phyloP scores from a whole-genome alignment of 2,888 invertebrate species.

The Terebella lapidaria region DNA sequence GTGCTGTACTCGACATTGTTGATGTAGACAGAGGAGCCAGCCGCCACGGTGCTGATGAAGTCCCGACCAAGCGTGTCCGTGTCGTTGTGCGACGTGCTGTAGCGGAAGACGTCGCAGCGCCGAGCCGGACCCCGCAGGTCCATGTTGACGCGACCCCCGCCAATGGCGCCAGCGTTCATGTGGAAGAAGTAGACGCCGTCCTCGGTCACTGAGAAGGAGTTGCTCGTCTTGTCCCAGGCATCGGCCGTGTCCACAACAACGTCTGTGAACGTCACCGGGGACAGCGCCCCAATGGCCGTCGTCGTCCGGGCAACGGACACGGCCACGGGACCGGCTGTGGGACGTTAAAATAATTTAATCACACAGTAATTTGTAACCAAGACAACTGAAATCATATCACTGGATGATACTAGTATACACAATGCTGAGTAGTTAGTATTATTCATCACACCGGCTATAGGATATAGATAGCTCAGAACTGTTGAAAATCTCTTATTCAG shows the following conservation, averaged over 20 bases:
- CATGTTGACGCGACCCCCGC: neutral
- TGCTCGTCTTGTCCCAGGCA: neutral
- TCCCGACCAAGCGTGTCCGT: neutral
- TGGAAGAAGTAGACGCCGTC: neutral
- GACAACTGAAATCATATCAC: too few relatives aligned
- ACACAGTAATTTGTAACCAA: too few relatives aligned
- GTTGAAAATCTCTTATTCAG: too few relatives aligned
- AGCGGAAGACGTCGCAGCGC: neutral
- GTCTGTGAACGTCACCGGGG: neutral
- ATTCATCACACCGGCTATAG: too few relatives aligned
- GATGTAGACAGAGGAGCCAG: neutral
- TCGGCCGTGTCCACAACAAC: neutral
- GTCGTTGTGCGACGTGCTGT: neutral
- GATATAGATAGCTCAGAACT: too few relatives aligned
- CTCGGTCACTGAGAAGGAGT: neutral
- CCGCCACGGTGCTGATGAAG: neutral
- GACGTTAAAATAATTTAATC: too few relatives aligned
- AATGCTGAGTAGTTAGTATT: too few relatives aligned
- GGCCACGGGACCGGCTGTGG: neutral
- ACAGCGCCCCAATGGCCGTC: neutral
- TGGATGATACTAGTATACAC: too few relatives aligned
- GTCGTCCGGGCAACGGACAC: neutral
- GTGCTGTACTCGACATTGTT: neutral
- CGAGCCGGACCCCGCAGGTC: neutral
- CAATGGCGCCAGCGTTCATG: neutral